Percentiles rank a stretch among this genome's conserved stretches.
Conservation (phyloP, 1,140 invertebrate species). For the Pissodes strobi region DNA sequence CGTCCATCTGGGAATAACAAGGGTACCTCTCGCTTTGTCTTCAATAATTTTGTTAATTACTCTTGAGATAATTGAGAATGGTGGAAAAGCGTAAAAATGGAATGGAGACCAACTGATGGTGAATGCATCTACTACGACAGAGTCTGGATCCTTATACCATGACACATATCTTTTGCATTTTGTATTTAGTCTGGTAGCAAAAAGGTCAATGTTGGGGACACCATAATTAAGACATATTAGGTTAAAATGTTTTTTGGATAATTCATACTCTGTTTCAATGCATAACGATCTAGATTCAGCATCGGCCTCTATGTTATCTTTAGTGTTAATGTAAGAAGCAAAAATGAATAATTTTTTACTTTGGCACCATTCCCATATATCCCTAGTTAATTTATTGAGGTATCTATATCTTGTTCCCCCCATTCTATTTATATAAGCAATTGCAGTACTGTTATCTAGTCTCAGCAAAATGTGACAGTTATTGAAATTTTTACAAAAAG, state of each 20-base stretch:
- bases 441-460: slow-evolving; percentile 17
- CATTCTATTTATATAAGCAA: slow-evolving; percentile 19
- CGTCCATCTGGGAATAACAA: slow-evolving; percentile 50
- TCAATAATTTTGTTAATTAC: slow-evolving; percentile 39
- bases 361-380: slow-evolving; percentile 23
- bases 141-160: slow-evolving; percentile 39
- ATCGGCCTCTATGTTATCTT: slow-evolving; percentile 43
- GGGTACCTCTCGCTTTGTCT: slow-evolving; percentile 41
- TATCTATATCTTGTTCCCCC: neutral
- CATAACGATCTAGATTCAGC: slow-evolving; percentile 36
- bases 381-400: neutral
- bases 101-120: slow-evolving; percentile 39
- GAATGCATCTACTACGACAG: slow-evolving; percentile 42
- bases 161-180: no score
- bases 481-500: neutral
- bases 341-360: slow-evolving; percentile 4
- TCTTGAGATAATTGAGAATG: slow-evolving; percentile 38
- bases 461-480: slow-evolving; percentile 2
- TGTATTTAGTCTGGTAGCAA: slow-evolving; percentile 42
- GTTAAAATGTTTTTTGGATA: slow-evolving; percentile 9
- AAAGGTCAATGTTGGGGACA: slow-evolving; percentile 43
- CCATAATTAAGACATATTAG: slow-evolving; percentile 33
- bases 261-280: slow-evolving; percentile 6
- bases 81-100: slow-evolving; percentile 46
- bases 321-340: slow-evolving; percentile 23